Evolutionary conservation across 2,113 vertebrate genomes (phyloP).

Genomic region (Vireo altiloquus): DNA sequence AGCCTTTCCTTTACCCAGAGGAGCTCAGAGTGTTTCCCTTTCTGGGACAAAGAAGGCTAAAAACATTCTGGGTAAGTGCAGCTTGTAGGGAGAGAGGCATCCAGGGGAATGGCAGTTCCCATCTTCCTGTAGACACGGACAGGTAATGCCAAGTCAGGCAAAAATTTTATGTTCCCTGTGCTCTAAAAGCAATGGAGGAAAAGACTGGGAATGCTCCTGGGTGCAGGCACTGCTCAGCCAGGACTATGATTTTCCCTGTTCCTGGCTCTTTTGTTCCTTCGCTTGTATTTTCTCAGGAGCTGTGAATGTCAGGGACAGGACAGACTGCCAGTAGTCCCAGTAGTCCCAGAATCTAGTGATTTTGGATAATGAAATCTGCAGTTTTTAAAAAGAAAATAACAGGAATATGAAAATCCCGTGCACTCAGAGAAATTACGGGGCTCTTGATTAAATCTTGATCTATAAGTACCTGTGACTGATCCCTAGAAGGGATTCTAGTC

Average conservation of each 20-base stretch:
- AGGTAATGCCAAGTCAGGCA: neutral
- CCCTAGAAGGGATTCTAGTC: neutral
- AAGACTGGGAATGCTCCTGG: neutral
- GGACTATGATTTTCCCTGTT: neutral
- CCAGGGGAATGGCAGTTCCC: conserved; percentile 23
- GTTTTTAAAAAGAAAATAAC: neutral
- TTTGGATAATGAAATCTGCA: no score
- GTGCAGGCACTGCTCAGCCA: neutral
- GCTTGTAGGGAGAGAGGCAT: conserved; percentile 78
- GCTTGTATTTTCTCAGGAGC: neutral
- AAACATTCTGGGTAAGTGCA: conserved; percentile 86
- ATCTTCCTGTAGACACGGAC: neutral
- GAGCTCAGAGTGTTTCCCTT: conserved; percentile 87
- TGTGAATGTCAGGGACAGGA: neutral
- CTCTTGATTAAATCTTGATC: neutral
- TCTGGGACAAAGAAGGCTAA: conserved; percentile 84
- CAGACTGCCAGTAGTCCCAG: accelerated
- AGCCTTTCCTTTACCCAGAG: conserved; percentile 86
- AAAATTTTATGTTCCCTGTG: neutral
- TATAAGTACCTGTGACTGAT: neutral
- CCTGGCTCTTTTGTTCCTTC: neutral
- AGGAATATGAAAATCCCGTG: neutral
- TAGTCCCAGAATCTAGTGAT: neutral
- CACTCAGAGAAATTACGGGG: neutral
- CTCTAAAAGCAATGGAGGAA: neutral